These are phyloP conservation scores for Tychaedon coryphoeus DNA, from an alignment of 2,113 vertebrate species.

Conservation along the genomic window DNA sequence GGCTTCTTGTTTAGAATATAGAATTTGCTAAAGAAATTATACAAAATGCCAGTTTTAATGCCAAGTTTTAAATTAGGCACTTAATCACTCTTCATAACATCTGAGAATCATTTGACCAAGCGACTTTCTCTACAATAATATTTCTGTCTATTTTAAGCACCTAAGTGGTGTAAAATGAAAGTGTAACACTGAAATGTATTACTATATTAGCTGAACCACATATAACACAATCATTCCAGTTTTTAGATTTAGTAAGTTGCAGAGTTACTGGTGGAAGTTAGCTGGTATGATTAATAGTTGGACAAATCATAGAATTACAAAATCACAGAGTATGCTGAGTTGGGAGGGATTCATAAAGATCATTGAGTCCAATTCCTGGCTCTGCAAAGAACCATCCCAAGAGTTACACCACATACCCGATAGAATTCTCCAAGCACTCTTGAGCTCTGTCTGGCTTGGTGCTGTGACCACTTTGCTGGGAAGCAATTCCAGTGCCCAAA, in stretches of 20 bases:
- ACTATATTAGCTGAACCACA: background rate
- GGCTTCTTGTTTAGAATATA: background rate
- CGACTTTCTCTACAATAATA: background rate
- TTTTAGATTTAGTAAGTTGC: background rate
- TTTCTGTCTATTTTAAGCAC: background rate
- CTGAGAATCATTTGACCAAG: background rate
- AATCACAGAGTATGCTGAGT: background rate
- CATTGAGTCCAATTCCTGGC: rapidly evolving
- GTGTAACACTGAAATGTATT: background rate
- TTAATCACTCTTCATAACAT: background rate
- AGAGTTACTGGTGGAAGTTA: background rate
- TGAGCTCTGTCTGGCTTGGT: background rate
- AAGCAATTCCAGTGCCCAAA: rapidly evolving
- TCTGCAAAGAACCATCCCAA: background rate
- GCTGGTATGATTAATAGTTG: background rate
- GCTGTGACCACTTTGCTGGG: background rate
- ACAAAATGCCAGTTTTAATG: background rate
- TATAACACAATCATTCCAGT: background rate
- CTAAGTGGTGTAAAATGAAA: background rate
- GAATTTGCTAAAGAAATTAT: background rate
- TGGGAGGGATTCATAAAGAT: background rate
- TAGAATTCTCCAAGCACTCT: background rate
- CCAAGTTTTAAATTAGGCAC: background rate
- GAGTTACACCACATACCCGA: rapidly evolving
- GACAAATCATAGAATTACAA: background rate